Conservation (phyloP, 2,113 vertebrate genomes). For the Columba janthina region DNA sequence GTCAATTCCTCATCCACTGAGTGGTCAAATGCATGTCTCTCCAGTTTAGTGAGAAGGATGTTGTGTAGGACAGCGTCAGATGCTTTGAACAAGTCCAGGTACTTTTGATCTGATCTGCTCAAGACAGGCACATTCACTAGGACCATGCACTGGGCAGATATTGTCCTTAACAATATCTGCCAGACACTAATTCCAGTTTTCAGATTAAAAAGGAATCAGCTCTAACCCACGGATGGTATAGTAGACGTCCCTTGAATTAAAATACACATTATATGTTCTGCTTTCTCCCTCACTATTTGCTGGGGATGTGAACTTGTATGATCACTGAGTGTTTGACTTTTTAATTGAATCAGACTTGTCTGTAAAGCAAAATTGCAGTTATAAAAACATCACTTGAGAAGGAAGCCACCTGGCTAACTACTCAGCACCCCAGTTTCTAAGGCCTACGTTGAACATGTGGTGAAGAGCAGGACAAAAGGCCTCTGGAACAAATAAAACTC, state of each 20-base stretch:
- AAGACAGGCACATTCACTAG: background rate
- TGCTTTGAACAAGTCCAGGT: no score
- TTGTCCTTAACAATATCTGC: background rate
- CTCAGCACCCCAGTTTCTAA: background rate
- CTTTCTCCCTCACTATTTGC: background rate
- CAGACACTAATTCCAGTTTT: background rate
- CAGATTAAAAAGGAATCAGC: background rate
- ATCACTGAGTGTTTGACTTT: background rate
- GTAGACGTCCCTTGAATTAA: background rate
- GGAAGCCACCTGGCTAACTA: background rate
- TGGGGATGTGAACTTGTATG: background rate
- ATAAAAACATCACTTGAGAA: background rate
- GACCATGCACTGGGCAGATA: background rate
- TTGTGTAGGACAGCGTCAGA: no score
- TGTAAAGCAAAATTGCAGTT: background rate
- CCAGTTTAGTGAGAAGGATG: no score
- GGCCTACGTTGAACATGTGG: background rate
- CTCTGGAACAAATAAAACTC: background rate
- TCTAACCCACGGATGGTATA: background rate
- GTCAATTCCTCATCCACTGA: no score
- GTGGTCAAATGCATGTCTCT: no score
- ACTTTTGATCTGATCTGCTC: background rate
- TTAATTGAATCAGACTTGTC: background rate
- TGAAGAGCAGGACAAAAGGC: background rate
- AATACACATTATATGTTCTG: fast-evolving